These are phyloP conservation scores for Equus przewalskii DNA, from an alignment of 2,113 vertebrate genomes.

Conservation along the genomic window DNA sequence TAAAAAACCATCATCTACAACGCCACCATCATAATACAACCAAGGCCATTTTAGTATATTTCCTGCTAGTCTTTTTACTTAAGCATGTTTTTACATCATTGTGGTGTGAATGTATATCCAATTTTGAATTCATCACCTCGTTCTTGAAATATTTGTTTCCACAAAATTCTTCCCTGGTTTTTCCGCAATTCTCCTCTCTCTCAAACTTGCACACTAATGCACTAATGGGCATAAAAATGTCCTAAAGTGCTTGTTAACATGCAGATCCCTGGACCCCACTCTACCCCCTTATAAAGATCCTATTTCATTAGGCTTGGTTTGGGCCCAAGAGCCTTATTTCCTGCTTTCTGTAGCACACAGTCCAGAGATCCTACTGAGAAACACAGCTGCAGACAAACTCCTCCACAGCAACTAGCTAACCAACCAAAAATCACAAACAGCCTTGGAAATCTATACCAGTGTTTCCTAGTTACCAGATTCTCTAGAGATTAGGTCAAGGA, in stretches of 20 bases:
- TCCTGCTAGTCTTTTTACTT: conserved; percentile 1
- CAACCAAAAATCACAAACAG: not conserved
- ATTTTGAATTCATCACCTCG: not conserved
- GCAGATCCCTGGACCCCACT: not conserved
- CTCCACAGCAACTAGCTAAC: not conserved
- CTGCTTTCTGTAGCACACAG: not conserved
- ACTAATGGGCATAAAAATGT: not conserved
- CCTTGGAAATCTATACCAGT: not conserved
- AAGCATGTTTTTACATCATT: not conserved
- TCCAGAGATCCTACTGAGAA: not conserved
- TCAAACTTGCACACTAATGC: not conserved
- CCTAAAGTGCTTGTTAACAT: not conserved
- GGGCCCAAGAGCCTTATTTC: not conserved
- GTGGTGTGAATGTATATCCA: not conserved
- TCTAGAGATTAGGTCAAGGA: not conserved
- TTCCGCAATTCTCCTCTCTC: not conserved
- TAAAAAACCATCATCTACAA: not conserved
- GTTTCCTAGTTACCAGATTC: conserved; percentile 1
- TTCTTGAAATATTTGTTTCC: conserved; percentile 42
- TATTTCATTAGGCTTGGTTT: conserved; percentile 9
- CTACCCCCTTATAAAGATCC: not conserved
- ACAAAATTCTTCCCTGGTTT: conserved; percentile 9
- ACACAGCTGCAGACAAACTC: not conserved
- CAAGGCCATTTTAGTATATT: not conserved
- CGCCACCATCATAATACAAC: not conserved